Conservation (phyloP, 1,140 invertebrate genomes). For the Bombus consobrinus region DNA sequence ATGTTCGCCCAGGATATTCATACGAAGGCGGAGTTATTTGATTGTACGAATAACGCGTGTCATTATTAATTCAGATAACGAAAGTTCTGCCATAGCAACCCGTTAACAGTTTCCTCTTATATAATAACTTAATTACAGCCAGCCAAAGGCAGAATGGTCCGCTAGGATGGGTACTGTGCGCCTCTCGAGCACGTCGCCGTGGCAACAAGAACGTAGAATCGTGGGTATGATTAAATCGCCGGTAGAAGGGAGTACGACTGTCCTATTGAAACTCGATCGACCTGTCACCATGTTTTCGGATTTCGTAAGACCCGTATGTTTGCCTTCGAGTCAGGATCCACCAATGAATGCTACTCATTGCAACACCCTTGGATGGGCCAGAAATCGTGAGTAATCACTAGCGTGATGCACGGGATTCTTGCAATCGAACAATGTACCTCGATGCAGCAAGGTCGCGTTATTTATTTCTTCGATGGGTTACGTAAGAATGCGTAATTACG, state of each 20-base stretch:
- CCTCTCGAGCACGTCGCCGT: conserved; percentile 90
- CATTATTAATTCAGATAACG: background rate
- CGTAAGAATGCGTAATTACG: conserved; percentile 1
- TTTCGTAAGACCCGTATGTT: conserved; percentile 91
- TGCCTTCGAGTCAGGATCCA: conserved; percentile 83
- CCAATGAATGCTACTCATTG: conserved; percentile 84
- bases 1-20: no score
- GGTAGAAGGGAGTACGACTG: conserved; percentile 92
- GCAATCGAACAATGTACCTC: background rate
- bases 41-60: background rate
- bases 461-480: background rate
- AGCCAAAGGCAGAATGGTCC: conserved; percentile 93
- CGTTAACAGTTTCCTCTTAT: background rate
- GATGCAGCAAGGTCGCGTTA: background rate
- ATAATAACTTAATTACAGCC: conserved; percentile 82
- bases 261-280: conserved; percentile 90
- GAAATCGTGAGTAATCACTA: conserved; percentile 84
- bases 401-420: background rate
- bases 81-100: background rate
- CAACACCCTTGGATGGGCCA: conserved; percentile 92
- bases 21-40: background rate
- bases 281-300: conserved; percentile 89
- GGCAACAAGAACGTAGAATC: conserved; percentile 93
- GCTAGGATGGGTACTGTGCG: conserved; percentile 90
- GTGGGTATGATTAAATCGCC: conserved; percentile 95